A percentile compares a stretch with the other conserved stretches of the same genome.
phyloP scores from a whole-genome alignment of 2,888 invertebrate genomes.

The Troilus luridus region DNA sequence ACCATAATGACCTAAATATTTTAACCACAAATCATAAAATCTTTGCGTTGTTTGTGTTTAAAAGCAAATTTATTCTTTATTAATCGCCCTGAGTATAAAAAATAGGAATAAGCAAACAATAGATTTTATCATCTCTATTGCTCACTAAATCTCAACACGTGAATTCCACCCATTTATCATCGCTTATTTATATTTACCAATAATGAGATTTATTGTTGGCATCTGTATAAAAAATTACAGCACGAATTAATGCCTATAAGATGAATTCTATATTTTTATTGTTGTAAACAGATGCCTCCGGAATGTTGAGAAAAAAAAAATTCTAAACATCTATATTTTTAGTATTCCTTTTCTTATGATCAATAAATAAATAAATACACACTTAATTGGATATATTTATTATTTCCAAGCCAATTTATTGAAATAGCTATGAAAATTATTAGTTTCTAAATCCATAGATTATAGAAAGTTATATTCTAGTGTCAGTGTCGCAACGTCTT shows the following conservation, averaged over 20 bases:
- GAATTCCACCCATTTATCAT: not conserved
- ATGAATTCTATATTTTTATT: not conserved
- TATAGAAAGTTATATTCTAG: not conserved
- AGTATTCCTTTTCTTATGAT: not conserved
- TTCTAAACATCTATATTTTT: not conserved
- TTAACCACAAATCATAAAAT: not conserved
- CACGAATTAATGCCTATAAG: not conserved
- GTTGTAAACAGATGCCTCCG: not conserved
- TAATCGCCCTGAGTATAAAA: not conserved
- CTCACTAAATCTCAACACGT: not conserved
- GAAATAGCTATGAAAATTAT: conserved; percentile 28
- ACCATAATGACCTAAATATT: not conserved
- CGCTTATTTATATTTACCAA: conserved; percentile 9
- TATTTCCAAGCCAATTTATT: conserved; percentile 8
- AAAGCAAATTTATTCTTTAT: not conserved
- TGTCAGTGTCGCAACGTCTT: not conserved
- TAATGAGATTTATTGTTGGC: not conserved
- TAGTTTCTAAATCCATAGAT: not conserved
- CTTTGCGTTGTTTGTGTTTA: not conserved
- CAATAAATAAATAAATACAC: not conserved
- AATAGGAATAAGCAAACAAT: conserved; percentile 6
- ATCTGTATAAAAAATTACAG: not conserved
- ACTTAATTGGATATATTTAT: conserved; percentile 32
- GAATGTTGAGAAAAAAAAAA: not conserved
- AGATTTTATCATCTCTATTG: not conserved